Percentiles rank a stretch among this genome's conserved stretches.
phyloP scores from a whole-genome alignment of 2,888 invertebrate species.

The Leptopilina syphax region DNA sequence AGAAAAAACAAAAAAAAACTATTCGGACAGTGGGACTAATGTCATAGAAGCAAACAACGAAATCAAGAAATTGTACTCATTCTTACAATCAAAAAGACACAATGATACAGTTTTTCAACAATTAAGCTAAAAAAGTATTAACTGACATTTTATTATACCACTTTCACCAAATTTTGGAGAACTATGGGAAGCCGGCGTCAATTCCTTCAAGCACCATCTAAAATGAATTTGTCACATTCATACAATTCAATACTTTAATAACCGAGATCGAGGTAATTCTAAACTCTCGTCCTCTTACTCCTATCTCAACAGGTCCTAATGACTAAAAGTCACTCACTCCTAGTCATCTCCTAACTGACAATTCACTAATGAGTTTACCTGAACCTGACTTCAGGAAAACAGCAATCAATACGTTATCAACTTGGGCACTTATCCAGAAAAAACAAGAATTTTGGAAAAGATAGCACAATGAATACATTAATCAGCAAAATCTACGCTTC shows the following conservation, averaged over 20 bases:
- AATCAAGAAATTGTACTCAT: neutral
- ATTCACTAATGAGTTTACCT: neutral
- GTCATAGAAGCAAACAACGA: neutral
- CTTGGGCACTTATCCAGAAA: neutral
- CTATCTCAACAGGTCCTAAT: neutral
- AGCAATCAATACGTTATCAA: too few relatives aligned
- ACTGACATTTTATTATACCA: neutral
- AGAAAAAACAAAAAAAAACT: neutral
- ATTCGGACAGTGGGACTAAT: neutral
- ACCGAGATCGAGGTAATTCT: neutral
- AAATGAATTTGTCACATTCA: neutral
- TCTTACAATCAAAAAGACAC: neutral
- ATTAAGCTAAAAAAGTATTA: neutral
- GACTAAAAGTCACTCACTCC: neutral
- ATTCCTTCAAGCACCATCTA: neutral
- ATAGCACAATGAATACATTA: neutral
- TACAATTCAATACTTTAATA: neutral
- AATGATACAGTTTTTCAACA: neutral
- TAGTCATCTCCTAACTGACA: neutral
- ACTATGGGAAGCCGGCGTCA: neutral
- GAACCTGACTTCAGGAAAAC: neutral
- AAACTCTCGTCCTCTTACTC: neutral
- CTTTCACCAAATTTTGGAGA: neutral
- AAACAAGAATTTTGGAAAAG: neutral
- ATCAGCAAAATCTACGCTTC: neutral